phyloP scores from a whole-genome alignment of 2,888 invertebrate genomes.

The Dryobota labecula region DNA sequence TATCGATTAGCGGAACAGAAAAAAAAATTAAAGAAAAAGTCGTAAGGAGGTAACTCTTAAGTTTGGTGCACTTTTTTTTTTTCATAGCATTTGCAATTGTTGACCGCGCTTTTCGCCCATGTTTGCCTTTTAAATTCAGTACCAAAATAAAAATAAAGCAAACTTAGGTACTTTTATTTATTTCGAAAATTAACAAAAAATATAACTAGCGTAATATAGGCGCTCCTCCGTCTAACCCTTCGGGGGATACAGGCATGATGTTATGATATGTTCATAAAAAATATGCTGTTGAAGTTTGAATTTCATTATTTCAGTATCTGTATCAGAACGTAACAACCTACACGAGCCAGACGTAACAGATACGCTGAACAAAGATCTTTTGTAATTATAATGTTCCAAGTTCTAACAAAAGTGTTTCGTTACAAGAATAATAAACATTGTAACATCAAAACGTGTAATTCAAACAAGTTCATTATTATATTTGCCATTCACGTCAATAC shows the following conservation, averaged over 20 bases:
- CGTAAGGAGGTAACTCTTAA: not conserved
- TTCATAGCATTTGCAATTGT: not conserved
- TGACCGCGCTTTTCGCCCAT: not conserved
- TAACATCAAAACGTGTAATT: slow-evolving; percentile 52
- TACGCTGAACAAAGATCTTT: slow-evolving; percentile 53
- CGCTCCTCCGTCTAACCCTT: too few species aligned
- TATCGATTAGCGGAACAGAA: too few species aligned
- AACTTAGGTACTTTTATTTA: not conserved
- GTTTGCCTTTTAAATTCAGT: not conserved
- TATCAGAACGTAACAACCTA: slow-evolving; percentile 3
- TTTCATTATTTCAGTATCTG: slow-evolving; percentile 8
- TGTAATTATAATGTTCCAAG: slow-evolving; percentile 55
- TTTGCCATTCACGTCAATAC: slow-evolving; percentile 60
- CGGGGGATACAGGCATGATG: too few species aligned
- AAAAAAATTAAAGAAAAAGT: too few species aligned
- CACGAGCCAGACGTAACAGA: slow-evolving; percentile 42
- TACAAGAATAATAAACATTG: slow-evolving; percentile 47
- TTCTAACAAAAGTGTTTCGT: slow-evolving; percentile 54
- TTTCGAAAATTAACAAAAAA: too few species aligned
- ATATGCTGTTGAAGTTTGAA: not conserved
- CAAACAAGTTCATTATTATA: slow-evolving; percentile 61
- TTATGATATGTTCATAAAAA: too few species aligned
- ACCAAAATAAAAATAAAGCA: not conserved
- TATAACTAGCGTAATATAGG: too few species aligned
- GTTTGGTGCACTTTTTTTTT: not conserved